Evolutionary conservation across 2,797 vertebrate species (phyloP), one percentile per base, ranked within the genome.

Genomic region (Enteromius mattozi): DNA sequence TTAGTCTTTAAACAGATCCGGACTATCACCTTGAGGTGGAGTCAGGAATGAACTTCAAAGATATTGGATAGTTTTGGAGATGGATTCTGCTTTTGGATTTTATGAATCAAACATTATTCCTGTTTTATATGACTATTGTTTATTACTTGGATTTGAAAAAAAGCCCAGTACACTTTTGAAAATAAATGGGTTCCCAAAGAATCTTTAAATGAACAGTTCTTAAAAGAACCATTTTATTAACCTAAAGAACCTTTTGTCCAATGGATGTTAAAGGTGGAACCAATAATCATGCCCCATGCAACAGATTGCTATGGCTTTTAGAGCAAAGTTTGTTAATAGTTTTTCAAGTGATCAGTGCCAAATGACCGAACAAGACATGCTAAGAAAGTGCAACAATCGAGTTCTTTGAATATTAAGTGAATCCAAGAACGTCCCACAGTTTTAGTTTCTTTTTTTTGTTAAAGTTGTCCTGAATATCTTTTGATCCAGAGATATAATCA

Each of bases 381-480:
- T n/a, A 69, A 0, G 12, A 70, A 24, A 1, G 66, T 6, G 21
- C 13, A 70, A 70, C 40, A 42, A 42, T 21, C 12, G 0, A 77
- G 33, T 59, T 19, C 24, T 33, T 10, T 40, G 21, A 24, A 56
- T 47, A 10, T 47, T 33, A 17, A 21, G n/a, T 21, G 4, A 27
- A 27, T 40, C 45, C 21, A 37, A 78, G 78, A 37, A 80, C 37
- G 45, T 17, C 3, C 27, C 42, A 10, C 30, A 21, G 35, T 37
- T 76, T 56, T 17, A 30, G 42, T 47, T 12, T 45, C 0, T 21
- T 24, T 45, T 56, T 40, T 49, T 75, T 24, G 70, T 80, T 71
- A 59, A 86, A 81, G 8, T 2, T 89, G 86, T 86, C 81, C 80
- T 61, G 88, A 59, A 91, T 87, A 82, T 78, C 65, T 82, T 91